Evolutionary conservation across 2,888 invertebrate species (phyloP).

Genomic region (Andrena camellia): DNA sequence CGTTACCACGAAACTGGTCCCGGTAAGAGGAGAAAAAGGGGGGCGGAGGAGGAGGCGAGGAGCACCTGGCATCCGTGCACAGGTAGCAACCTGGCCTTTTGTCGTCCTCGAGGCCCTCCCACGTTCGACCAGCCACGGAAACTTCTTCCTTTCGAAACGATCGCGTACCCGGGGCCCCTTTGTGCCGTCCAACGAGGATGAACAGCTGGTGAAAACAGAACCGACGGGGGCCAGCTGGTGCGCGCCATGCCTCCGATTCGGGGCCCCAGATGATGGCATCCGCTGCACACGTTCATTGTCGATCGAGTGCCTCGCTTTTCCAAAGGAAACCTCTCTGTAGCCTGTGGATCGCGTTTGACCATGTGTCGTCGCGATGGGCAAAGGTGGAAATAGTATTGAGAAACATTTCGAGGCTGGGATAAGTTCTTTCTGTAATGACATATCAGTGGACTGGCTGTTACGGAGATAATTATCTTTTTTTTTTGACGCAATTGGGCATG

Average conservation of each 20-base stretch:
- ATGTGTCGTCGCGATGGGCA: no score
- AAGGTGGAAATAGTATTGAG: background rate
- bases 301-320: slow-evolving; percentile 2
- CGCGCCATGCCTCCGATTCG: slow-evolving; percentile 18
- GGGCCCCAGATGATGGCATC: background rate
- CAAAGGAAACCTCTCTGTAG: background rate
- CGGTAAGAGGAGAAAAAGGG: slow-evolving; percentile 36
- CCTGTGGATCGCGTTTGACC: no score
- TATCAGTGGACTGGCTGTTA: no score
- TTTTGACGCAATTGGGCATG: no score
- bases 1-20: slow-evolving; percentile 59
- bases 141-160: slow-evolving; percentile 59
- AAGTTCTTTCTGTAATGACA: background rate
- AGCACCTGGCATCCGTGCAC: slow-evolving; percentile 71
- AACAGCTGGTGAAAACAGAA: slow-evolving; percentile 71
- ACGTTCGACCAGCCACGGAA: slow-evolving; percentile 60
- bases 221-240: slow-evolving; percentile 64
- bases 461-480: no score
- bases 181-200: slow-evolving; percentile 56
- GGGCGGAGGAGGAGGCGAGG: slow-evolving; percentile 6
- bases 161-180: slow-evolving; percentile 50
- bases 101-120: slow-evolving; percentile 66
- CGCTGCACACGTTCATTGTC: no score
- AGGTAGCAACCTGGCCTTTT: slow-evolving; percentile 66
- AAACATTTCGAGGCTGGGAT: background rate